A percentile compares a stretch with the other conserved stretches of the same genome.
These are phyloP conservation scores for Bellardia pandia DNA, from an alignment of 2,888 invertebrate genomes.

Conservation along the genomic window DNA sequence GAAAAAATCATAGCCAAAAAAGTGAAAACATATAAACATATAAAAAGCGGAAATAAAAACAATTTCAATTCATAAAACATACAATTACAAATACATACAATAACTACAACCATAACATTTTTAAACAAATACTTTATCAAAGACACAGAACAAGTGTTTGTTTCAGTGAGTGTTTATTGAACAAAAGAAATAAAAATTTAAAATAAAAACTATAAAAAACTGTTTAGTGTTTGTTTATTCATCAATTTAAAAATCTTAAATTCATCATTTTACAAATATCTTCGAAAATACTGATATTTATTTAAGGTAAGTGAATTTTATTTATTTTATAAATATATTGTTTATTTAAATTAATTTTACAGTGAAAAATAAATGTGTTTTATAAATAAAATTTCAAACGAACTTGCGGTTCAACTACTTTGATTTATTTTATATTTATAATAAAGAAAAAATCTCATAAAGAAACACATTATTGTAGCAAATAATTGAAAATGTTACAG, in stretches of 20 bases:
- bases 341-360: not conserved
- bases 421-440: not conserved
- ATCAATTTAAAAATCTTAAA: not conserved
- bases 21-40: not conserved
- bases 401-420: not conserved
- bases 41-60: constrained; percentile 16
- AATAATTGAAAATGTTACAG: too few species aligned
- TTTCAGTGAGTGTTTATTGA: not conserved
- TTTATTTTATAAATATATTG: not conserved
- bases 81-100: not conserved
- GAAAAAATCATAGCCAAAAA: not conserved
- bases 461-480: too few species aligned
- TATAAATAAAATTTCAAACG: not conserved
- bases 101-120: not conserved
- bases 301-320: constrained; percentile 45
- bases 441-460: not conserved
- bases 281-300: not conserved
- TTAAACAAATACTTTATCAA: not conserved
- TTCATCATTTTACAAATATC: constrained; percentile 13
- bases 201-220: not conserved
- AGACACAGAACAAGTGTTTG: not conserved
- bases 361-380: not conserved
- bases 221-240: not conserved
- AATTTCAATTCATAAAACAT: constrained; percentile 13
- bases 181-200: not conserved